Conservation (phyloP, 2,113 vertebrate species). For the Oryzias woworae region DNA sequence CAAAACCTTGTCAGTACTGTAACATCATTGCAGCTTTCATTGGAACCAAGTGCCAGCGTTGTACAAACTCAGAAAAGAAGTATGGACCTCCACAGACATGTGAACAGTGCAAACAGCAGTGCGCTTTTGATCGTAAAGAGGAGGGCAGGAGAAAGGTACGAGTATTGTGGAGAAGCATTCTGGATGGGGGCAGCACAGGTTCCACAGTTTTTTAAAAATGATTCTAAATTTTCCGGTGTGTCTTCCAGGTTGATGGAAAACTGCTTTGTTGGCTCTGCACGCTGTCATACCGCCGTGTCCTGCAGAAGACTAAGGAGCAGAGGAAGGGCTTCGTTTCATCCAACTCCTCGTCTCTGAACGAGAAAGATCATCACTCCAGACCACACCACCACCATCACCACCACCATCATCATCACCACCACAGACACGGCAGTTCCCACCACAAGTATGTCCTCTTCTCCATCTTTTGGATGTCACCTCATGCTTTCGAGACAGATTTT, state of each 20-base stretch:
- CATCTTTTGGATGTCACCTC: not conserved
- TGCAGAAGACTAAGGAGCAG: constrained; percentile 99
- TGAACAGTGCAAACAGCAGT: constrained; percentile 98
- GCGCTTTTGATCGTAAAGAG: constrained; percentile 97
- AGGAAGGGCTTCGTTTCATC: constrained; percentile 92
- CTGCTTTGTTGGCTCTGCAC: constrained; percentile 98
- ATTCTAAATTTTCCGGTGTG: not conserved
- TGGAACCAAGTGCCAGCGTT: constrained; percentile 96
- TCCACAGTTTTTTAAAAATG: not conserved
- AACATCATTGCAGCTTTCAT: constrained; percentile 99
- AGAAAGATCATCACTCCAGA: constrained; percentile 94
- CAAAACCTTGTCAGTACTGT: constrained; percentile 99
- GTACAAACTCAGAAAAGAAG: constrained; percentile 98
- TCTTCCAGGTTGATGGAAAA: constrained; percentile 91
- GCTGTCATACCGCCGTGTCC: constrained; percentile 93
- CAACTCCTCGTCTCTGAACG: constrained; percentile 90
- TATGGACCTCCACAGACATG: constrained; percentile 95
- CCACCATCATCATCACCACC: constrained; percentile 75
- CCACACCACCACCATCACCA: constrained; percentile 86
- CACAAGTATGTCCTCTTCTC: constrained; percentile 83
- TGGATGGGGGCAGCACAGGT: no score
- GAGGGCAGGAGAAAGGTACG: constrained; percentile 96
- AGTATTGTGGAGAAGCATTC: not conserved
- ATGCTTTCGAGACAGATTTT: no score
- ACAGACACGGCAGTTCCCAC: constrained; percentile 88